Conservation (phyloP, 2,797 vertebrate species). For the Babyrousa celebensis region DNA sequence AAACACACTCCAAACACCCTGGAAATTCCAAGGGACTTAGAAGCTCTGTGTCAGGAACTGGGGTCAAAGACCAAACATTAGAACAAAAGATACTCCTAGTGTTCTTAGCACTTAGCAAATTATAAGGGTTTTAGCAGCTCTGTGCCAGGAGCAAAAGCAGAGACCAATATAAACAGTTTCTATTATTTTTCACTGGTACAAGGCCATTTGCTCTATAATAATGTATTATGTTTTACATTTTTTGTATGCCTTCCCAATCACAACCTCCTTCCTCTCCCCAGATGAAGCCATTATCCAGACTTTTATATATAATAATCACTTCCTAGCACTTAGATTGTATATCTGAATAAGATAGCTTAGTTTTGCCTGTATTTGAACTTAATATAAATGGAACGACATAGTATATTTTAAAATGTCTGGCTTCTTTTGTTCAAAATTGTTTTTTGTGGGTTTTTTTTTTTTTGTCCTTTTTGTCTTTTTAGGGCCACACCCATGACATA, state of each 20-base stretch:
- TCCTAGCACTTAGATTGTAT: neutral
- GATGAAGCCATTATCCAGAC: neutral
- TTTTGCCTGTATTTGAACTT: constrained; percentile 42
- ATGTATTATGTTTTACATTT: neutral
- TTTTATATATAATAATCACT: neutral
- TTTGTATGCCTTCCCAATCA: neutral
- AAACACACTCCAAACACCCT: too few relatives aligned
- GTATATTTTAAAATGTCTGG: too few relatives aligned
- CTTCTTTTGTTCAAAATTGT: too few relatives aligned
- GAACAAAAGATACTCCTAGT: too few relatives aligned
- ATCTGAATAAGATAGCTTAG: neutral
- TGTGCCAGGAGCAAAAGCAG: neutral
- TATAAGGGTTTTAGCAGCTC: too few relatives aligned
- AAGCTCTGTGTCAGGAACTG: neutral
- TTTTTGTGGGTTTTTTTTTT: too few relatives aligned
- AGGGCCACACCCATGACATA: too few relatives aligned
- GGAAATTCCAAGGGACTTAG: too few relatives aligned
- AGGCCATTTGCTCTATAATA: neutral
- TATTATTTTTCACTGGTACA: neutral
- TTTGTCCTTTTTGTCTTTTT: too few relatives aligned
- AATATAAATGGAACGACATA: neutral
- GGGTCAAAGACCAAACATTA: neutral
- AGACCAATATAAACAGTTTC: neutral
- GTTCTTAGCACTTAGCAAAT: neutral
- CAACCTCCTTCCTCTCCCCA: neutral